Conservation (phyloP, 2,113 vertebrate genomes). For the Oenanthe melanoleuca region DNA sequence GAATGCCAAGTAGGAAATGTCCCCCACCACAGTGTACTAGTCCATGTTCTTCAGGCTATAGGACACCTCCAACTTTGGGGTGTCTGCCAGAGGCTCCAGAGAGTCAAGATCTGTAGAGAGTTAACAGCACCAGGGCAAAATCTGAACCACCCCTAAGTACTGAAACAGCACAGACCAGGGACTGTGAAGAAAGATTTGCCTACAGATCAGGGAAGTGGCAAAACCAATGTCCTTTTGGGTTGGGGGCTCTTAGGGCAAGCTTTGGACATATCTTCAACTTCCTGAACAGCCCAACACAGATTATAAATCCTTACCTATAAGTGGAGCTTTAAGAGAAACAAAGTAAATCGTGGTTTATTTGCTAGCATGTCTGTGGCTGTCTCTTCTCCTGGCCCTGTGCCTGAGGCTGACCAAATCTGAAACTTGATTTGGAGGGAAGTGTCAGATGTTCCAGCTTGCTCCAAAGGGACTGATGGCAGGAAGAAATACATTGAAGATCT, state of each 20-base stretch:
- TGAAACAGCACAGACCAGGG: background rate
- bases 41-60: background rate
- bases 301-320: background rate
- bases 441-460: background rate
- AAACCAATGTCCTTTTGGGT: background rate
- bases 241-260: background rate
- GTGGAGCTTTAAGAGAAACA: background rate
- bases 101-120: background rate
- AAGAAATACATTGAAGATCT: background rate
- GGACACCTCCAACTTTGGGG: background rate
- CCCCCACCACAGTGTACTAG: background rate
- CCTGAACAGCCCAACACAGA: background rate
- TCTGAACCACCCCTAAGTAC: background rate
- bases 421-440: background rate
- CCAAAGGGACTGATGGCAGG: background rate
- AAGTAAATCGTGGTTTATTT: background rate
- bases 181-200: background rate
- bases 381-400: fast-evolving
- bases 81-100: background rate
- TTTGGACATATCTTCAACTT: background rate
- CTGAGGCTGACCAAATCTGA: background rate
- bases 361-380: fast-evolving
- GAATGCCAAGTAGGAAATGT: background rate
- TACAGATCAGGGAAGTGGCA: background rate
- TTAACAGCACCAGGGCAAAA: background rate